These are phyloP conservation scores for Hippopotamyrus pictus DNA, from an alignment of 2,797 vertebrate species.

Conservation along the genomic window DNA sequence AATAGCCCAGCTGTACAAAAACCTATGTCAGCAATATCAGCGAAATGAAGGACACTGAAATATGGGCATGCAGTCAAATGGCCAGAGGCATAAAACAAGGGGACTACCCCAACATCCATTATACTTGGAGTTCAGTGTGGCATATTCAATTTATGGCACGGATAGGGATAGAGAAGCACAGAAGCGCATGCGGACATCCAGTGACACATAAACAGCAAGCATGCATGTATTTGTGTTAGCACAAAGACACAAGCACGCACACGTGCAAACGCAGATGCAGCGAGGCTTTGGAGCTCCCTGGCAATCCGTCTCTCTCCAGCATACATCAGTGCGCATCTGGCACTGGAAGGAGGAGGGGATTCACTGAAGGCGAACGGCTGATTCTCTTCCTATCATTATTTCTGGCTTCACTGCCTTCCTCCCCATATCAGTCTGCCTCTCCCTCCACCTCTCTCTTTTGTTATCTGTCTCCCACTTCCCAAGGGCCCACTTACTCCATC, in stretches of 20 bases:
- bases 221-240: background rate
- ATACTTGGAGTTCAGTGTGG: background rate
- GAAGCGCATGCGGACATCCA: background rate
- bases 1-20: background rate
- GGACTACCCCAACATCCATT: background rate
- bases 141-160: background rate
- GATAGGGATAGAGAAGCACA: background rate
- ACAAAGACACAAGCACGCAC: background rate
- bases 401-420: constrained; percentile 58
- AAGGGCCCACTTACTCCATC: constrained; percentile 20
- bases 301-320: background rate
- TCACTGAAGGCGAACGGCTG: constrained; percentile 4
- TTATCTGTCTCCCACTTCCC: constrained; percentile 46
- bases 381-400: constrained; percentile 57
- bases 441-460: constrained; percentile 31
- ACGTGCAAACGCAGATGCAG: background rate
- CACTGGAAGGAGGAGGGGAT: background rate
- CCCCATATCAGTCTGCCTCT: constrained; percentile 39
- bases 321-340: background rate
- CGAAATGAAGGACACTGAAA: background rate
- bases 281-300: background rate
- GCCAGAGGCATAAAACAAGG: background rate
- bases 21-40: constrained; percentile 1
- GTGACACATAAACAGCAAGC: constrained; percentile 4
- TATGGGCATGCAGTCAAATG: background rate